Percentiles rank a stretch among this genome's conserved stretches.
These are phyloP conservation scores for Malacoraja senta DNA, from an alignment of 2,797 vertebrate species.

Conservation along the genomic window DNA sequence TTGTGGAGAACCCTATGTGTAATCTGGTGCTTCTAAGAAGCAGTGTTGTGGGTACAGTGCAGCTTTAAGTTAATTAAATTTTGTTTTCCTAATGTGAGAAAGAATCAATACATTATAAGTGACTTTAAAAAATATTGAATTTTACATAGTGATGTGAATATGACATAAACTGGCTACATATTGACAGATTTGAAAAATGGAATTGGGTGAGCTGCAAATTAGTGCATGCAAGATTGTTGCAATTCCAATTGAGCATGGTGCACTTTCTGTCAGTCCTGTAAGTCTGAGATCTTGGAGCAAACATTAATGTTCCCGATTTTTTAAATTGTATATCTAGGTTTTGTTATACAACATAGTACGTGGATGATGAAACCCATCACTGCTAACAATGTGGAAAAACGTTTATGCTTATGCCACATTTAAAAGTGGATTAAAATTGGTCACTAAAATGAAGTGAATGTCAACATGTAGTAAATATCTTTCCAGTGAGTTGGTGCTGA, in stretches of 20 bases:
- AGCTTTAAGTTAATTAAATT: slow-evolving; percentile 30
- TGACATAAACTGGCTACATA: slow-evolving; percentile 64
- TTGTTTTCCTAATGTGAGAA: slow-evolving; percentile 46
- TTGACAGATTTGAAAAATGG: slow-evolving; percentile 35
- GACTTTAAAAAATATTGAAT: slow-evolving; percentile 28
- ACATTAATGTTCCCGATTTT: slow-evolving; percentile 11
- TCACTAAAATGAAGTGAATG: slow-evolving; percentile 20
- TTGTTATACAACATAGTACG: neutral
- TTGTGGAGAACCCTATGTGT: neutral
- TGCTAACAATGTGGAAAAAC: neutral
- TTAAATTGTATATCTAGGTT: neutral
- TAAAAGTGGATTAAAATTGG: slow-evolving; percentile 11
- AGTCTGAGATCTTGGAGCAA: slow-evolving; percentile 21
- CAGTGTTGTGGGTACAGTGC: neutral
- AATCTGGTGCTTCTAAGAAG: slow-evolving; percentile 4
- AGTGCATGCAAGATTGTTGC: neutral
- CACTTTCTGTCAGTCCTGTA: neutral
- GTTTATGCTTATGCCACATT: neutral
- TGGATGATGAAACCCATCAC: neutral
- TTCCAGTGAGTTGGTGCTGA: neutral
- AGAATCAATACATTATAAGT: slow-evolving; percentile 67
- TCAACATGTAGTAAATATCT: slow-evolving; percentile 22
- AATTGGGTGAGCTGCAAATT: slow-evolving; percentile 26
- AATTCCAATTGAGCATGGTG: neutral
- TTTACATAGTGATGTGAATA: slow-evolving; percentile 60